Evolutionary conservation across 2,797 vertebrate genomes (phyloP).

Genomic region (Spondyliosoma cantharus): DNA sequence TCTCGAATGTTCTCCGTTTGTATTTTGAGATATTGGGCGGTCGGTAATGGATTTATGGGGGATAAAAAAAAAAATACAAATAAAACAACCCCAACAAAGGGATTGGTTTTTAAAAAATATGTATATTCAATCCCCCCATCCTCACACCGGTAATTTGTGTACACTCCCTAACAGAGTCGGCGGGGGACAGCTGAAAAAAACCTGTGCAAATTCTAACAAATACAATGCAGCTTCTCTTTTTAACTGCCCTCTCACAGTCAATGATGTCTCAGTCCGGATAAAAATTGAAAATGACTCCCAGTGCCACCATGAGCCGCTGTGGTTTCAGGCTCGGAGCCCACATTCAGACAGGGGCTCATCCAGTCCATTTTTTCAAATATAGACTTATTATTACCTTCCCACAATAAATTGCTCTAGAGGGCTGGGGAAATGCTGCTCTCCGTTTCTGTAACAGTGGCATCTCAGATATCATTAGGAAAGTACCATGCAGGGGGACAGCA

Average conservation of each 20-base stretch:
- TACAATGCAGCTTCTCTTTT: conserved; percentile 36
- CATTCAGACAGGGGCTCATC: conserved; percentile 76
- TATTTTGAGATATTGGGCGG: background rate
- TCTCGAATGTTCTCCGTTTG: background rate
- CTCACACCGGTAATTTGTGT: background rate
- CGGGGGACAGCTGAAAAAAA: conserved; percentile 4
- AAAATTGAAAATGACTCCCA: conserved; percentile 78
- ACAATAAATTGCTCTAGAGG: conserved; percentile 86
- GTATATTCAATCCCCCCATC: background rate
- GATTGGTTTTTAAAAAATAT: background rate
- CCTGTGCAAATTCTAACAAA: conserved; percentile 20
- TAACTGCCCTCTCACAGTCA: conserved; percentile 65
- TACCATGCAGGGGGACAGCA: conserved; percentile 84
- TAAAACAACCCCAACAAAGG: rapidly evolving
- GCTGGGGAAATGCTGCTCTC: conserved; percentile 76
- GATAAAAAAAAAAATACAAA: background rate
- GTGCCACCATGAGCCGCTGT: conserved; percentile 72
- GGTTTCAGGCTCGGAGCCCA: conserved; percentile 80
- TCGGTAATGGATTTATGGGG: background rate
- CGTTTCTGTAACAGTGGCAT: conserved; percentile 84
- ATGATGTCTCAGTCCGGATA: conserved; percentile 57
- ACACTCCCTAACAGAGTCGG: background rate
- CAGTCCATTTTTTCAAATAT: conserved; percentile 81
- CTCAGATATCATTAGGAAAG: conserved; percentile 90
- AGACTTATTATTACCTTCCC: conserved; percentile 89